phyloP scores from a whole-genome alignment of 2,888 invertebrate genomes.

The Invenusta paracnida region DNA sequence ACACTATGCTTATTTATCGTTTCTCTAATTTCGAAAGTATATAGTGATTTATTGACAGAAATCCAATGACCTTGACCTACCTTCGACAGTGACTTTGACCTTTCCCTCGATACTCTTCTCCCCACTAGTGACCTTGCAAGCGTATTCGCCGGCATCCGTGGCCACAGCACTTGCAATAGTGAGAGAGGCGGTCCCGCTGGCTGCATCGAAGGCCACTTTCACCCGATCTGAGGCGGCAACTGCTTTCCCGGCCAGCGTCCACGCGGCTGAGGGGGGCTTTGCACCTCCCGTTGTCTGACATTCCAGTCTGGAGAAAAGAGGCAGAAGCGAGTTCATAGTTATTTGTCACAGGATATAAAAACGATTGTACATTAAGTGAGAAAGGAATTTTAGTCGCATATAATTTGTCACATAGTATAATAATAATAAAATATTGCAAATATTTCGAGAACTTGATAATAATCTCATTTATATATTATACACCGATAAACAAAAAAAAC shows the following conservation, averaged over 20 bases:
- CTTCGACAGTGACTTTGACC: neutral
- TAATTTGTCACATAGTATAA: no score
- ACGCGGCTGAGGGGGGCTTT: conserved; percentile 48
- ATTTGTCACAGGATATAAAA: no score
- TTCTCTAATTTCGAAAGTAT: neutral
- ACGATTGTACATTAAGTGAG: no score
- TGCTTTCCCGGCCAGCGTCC: conserved; percentile 59
- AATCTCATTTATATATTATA: no score
- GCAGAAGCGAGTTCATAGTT: no score
- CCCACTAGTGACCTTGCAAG: neutral
- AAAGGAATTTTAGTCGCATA: no score
- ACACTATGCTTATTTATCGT: no score
- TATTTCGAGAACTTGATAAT: no score
- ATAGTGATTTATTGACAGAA: neutral
- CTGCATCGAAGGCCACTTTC: conserved; percentile 56
- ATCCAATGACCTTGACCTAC: no score
- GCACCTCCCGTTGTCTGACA: conserved; percentile 47
- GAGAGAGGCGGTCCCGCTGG: conserved; percentile 55
- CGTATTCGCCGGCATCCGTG: neutral
- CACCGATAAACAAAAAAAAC: no score
- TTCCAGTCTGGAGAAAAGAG: conserved; percentile 46
- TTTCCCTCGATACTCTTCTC: neutral
- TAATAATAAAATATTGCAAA: no score
- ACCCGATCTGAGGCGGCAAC: conserved; percentile 59
- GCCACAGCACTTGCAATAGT: conserved; percentile 52